Percentiles rank a stretch among this genome's conserved stretches.
These are phyloP conservation scores for Teleiodes luculella DNA, from an alignment of 2,888 invertebrate genomes.

Conservation along the genomic window DNA sequence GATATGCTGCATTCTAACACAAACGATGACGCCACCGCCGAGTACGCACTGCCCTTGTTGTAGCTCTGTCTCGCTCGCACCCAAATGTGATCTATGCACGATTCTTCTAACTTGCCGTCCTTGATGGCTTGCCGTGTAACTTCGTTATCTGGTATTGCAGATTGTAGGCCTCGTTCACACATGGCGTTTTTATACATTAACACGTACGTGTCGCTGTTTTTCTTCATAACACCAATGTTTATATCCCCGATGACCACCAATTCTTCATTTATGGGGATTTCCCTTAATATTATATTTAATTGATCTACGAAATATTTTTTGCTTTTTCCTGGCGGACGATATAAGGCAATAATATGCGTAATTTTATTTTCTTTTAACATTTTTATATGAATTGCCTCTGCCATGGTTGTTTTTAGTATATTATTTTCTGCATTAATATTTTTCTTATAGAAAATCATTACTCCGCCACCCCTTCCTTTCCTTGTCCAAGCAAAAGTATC, in stretches of 20 bases:
- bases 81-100: neutral
- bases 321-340: neutral
- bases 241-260: neutral
- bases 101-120: neutral
- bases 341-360: neutral
- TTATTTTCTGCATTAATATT: neutral
- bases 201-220: neutral
- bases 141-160: neutral
- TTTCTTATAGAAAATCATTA: neutral
- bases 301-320: neutral
- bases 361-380: neutral
- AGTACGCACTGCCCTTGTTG: no score
- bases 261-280: neutral
- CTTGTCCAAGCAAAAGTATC: neutral
- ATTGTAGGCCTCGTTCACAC: neutral
- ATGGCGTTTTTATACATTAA: neutral
- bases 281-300: neutral
- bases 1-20: neutral
- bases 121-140: neutral
- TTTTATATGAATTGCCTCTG: neutral
- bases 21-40: neutral
- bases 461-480: neutral
- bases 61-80: conserved; percentile 4
- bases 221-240: neutral
- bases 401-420: neutral